Base-by-base conservation (phyloP, 2,113 vertebrate species). In the Sarotherodon lohbergeri region DNA sequence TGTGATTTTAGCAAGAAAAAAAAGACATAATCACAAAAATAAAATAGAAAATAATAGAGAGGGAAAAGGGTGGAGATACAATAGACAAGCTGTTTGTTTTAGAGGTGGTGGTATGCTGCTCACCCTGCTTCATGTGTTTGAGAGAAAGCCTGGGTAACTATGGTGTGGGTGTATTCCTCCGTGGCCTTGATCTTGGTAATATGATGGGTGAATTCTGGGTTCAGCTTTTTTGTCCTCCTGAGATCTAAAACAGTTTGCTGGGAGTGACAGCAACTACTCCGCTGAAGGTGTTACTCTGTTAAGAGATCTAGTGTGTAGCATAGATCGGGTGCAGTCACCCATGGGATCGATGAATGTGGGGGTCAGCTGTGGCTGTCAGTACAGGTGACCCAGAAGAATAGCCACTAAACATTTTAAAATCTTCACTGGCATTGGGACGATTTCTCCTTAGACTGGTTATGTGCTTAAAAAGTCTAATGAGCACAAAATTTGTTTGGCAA, bases 131-230 rank as follows among this genome's bases (percentile, higher is more conserved):
- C 82, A 36, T 90, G 84, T 92, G 83, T 90, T 61, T 66, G 80
- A 84, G 73, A 86, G 48, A 86, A 61, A 89, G 87, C 59, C 71
- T 52, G 80, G 82, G 88, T 91, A 94, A 76, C 92, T 85, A 86
- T 68, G 71, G 84, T 89, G 92, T 92, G 93, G 91, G 91, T 90
- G 92, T 91, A 94, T 90, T 93, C 91, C 91, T 78, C 86, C 6
- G 82, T 89, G 90, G 52, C 82, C 80, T 43, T 71, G 71, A 73
- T 89, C 85, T 88, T 50, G 24, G 59, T 91, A 87, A 90, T 91
- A 83, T 80, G 85, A 93, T 87, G 90, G 90, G 88, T 85, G 90
- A 91, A 88, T 92, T 83, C 76, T 85, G 57, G 63, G 81, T 71
- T 66, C 79, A 83, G 86, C 83, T 84, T 88, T 36, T 84, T 79